These are phyloP conservation scores for Notospermus geniculatus DNA, from an alignment of 1,140 invertebrate genomes.

Conservation along the genomic window DNA sequence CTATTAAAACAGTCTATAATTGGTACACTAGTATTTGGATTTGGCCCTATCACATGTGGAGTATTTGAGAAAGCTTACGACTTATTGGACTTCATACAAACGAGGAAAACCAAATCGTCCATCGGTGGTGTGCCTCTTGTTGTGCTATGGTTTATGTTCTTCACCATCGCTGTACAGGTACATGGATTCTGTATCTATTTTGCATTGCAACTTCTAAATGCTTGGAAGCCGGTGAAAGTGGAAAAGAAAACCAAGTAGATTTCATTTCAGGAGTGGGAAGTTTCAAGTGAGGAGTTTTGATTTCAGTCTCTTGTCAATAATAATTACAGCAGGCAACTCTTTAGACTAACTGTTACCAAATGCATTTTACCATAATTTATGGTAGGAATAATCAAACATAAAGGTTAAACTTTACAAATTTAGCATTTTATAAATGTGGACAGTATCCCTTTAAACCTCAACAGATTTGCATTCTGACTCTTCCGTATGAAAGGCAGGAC, in stretches of 20 bases:
- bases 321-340: no score
- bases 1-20: slow-evolving; percentile 80
- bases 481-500: no score
- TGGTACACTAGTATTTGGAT: slow-evolving; percentile 74
- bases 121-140: slow-evolving; percentile 78
- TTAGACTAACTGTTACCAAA: no score
- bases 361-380: no score
- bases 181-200: slow-evolving; percentile 89
- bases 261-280: no score
- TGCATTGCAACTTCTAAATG: slow-evolving; percentile 77
- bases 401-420: no score
- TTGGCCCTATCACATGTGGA: slow-evolving; percentile 79
- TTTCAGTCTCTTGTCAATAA: no score
- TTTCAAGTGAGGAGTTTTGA: background rate
- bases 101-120: slow-evolving; percentile 62
- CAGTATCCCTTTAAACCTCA: no score
- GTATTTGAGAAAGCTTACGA: slow-evolving; percentile 79
- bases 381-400: no score
- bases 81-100: slow-evolving; percentile 74
- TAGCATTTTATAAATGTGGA: no score
- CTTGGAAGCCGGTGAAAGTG: slow-evolving; percentile 67
- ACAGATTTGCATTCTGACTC: no score
- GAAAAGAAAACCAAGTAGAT: slow-evolving; percentile 28
- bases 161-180: slow-evolving; percentile 83
- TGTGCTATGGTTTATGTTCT: slow-evolving; percentile 90